Evolutionary conservation across 2,888 invertebrate species (phyloP).

Genomic region (Melanostoma scalare): DNA sequence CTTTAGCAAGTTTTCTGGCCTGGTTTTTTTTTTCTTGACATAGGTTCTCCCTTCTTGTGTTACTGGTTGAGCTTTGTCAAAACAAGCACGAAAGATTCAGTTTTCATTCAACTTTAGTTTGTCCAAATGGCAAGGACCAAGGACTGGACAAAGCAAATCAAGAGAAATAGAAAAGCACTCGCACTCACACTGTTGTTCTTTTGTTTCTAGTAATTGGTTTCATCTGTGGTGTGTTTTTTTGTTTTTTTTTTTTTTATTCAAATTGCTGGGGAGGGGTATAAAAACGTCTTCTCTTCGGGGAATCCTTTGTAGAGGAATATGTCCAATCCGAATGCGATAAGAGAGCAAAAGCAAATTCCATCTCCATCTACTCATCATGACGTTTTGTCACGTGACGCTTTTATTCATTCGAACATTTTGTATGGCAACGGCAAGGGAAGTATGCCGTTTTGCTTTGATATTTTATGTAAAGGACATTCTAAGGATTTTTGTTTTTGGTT

Average conservation of each 20-base stretch:
- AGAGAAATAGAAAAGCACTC: conserved; percentile 2
- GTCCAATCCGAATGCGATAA: not conserved
- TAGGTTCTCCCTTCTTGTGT: not conserved
- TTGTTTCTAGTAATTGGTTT: conserved; percentile 65
- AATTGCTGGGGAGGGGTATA: not conserved
- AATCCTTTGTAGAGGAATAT: conserved; percentile 33
- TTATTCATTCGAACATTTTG: conserved; percentile 8
- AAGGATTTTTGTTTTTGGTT: conserved; percentile 30
- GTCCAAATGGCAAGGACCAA: not conserved
- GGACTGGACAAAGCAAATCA: not conserved
- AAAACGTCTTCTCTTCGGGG: conserved; percentile 34
- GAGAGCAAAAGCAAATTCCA: conserved; percentile 3
- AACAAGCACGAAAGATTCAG: conserved; percentile 15
- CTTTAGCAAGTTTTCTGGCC: too few species aligned
- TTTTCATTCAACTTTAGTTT: conserved; percentile 21
- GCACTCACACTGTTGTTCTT: conserved; percentile 34
- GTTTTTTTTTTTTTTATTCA: not conserved
- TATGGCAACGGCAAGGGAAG: not conserved
- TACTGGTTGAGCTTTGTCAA: not conserved
- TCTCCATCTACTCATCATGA: not conserved
- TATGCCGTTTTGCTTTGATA: conserved; percentile 21
- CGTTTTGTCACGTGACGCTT: conserved; percentile 9
- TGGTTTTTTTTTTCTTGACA: not conserved
- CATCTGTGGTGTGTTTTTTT: conserved; percentile 38
- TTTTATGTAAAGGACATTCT: conserved; percentile 30